These are phyloP conservation scores for Antedon mediterranea DNA, from an alignment of 53 echinoderm and acorn worm genomes.

Conservation along the genomic window DNA sequence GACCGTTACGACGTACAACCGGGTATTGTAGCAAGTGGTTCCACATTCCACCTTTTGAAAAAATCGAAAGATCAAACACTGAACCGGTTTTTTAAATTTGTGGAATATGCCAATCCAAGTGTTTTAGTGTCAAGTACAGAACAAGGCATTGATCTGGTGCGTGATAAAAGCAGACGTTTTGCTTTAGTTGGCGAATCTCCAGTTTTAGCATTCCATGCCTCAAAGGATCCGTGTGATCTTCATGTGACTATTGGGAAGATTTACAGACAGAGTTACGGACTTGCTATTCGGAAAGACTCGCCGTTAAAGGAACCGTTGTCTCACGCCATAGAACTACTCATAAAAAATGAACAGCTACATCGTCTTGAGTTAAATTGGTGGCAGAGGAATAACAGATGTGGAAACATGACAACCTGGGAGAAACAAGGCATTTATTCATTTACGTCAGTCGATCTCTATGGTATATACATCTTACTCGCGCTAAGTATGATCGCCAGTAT, in stretches of 20 bases:
- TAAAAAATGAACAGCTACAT: slow-evolving; percentile 52
- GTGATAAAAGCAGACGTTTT: slow-evolving; percentile 46
- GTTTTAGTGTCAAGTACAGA: slow-evolving; percentile 36
- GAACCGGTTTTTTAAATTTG: slow-evolving; percentile 73
- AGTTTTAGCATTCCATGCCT: slow-evolving; percentile 48
- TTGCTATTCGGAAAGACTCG: slow-evolving; percentile 74
- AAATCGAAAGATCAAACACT: slow-evolving; percentile 65
- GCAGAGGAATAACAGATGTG: slow-evolving; percentile 15
- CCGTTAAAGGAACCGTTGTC: slow-evolving; percentile 67
- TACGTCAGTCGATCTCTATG: slow-evolving; percentile 23
- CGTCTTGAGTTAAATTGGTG: neutral
- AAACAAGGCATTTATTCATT: slow-evolving; percentile 23
- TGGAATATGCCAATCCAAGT: slow-evolving; percentile 51
- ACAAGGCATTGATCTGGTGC: slow-evolving; percentile 62
- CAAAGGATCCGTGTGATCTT: slow-evolving; percentile 68
- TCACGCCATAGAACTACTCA: slow-evolving; percentile 66
- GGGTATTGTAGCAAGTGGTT: slow-evolving; percentile 64
- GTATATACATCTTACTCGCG: slow-evolving; percentile 28
- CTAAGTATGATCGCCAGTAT: slow-evolving; percentile 22
- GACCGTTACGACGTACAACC: slow-evolving; percentile 62
- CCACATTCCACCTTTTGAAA: slow-evolving; percentile 73
- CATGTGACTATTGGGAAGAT: slow-evolving; percentile 59
- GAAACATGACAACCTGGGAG: slow-evolving; percentile 28
- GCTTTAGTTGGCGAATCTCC: slow-evolving; percentile 86
- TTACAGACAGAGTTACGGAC: slow-evolving; percentile 63